Conservation (phyloP, 1,140 invertebrate species). For the Thrips palmi region DNA sequence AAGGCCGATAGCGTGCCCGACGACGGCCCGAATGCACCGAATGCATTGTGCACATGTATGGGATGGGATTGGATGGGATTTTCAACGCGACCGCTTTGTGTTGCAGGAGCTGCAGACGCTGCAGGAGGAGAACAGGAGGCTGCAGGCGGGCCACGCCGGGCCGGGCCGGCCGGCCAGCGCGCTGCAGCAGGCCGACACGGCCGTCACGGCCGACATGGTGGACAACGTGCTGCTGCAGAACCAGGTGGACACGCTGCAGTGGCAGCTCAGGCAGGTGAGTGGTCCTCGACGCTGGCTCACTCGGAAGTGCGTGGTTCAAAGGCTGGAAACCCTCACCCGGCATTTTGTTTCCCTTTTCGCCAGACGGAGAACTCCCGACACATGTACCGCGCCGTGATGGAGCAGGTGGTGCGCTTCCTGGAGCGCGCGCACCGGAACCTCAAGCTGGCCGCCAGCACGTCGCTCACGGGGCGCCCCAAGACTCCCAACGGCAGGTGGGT, state of each 20-base stretch:
- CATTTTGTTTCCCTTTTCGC: conserved; percentile 19
- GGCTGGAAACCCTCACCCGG: no score
- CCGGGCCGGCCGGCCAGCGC: conserved; percentile 12
- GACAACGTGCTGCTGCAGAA: conserved; percentile 50
- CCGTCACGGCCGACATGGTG: conserved; percentile 23
- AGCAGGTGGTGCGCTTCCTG: conserved; percentile 54
- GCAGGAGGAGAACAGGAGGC: conserved; percentile 29
- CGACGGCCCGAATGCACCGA: no score
- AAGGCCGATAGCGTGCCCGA: no score
- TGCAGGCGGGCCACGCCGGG: conserved; percentile 22
- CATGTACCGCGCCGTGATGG: conserved; percentile 61
- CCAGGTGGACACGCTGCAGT: conserved; percentile 56
- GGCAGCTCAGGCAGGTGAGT: conserved; percentile 61
- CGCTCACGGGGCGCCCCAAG: no score
- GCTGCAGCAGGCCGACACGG: conserved; percentile 19
- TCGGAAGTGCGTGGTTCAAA: no score
- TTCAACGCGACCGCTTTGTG: no score
- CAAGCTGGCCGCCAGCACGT: conserved; percentile 25
- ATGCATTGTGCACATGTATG: no score
- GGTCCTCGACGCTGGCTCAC: conserved; percentile 1
- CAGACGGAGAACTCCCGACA: conserved; percentile 55
- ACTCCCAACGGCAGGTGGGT: conserved; percentile 6
- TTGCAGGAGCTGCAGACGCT: conserved; percentile 30
- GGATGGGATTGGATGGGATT: no score
- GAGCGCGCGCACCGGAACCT: conserved; percentile 48